Percentiles rank a stretch among this genome's conserved stretches.
Conservation (phyloP, 2,888 invertebrate species). For the Acronicta aceris region DNA sequence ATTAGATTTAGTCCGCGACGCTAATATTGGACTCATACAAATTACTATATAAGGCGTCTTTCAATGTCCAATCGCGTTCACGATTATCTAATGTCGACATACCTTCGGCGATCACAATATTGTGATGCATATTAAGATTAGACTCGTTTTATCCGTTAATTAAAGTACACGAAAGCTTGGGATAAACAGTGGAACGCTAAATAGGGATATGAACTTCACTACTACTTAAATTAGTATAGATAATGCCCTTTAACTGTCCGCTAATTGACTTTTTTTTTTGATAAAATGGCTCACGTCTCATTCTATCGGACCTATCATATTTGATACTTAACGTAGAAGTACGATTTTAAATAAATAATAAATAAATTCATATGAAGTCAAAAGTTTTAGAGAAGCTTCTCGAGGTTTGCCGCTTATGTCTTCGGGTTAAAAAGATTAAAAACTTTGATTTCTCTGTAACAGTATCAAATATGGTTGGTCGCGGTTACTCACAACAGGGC, state of each 20-base stretch:
- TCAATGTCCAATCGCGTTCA: constrained; percentile 64
- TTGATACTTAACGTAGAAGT: constrained; percentile 28
- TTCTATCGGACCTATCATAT: neutral
- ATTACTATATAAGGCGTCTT: constrained; percentile 71
- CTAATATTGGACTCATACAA: constrained; percentile 72
- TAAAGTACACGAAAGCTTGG: constrained; percentile 57
- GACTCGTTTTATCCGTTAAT: constrained; percentile 49
- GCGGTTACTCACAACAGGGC: constrained; percentile 23
- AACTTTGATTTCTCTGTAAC: constrained; percentile 13
- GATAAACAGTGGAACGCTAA: constrained; percentile 52
- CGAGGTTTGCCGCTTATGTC: neutral
- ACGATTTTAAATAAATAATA: constrained; percentile 13
- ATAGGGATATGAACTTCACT: constrained; percentile 54
- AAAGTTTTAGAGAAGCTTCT: constrained; percentile 1
- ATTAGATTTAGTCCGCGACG: constrained; percentile 64
- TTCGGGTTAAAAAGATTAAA: constrained; percentile 15
- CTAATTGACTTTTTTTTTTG: constrained; percentile 49
- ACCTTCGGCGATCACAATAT: constrained; percentile 30
- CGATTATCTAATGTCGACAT: constrained; percentile 40
- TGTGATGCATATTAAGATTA: constrained; percentile 36
- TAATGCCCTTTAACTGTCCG: constrained; percentile 54
- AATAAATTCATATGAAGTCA: neutral
- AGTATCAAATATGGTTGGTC: constrained; percentile 27
- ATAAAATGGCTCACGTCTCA: constrained; percentile 19
- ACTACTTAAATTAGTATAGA: constrained; percentile 51